These are phyloP conservation scores for Temnothorax curvispinosus DNA, from an alignment of 1,140 invertebrate species.

Conservation along the genomic window DNA sequence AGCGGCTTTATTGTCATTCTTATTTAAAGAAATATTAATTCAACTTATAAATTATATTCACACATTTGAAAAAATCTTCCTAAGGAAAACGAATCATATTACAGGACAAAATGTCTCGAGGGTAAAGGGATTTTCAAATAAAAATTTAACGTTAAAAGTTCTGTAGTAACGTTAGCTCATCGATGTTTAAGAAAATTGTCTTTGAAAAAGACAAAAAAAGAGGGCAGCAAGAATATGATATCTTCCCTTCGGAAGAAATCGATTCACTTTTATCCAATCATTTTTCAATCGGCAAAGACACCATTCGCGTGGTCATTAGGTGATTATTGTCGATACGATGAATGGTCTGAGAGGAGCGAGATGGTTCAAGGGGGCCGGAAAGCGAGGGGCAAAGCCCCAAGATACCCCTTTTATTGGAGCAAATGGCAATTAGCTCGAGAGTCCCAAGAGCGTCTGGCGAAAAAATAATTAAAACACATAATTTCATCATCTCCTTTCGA, in stretches of 20 bases:
- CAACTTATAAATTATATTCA: background rate
- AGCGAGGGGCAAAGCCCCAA: constrained; percentile 17
- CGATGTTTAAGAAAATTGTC: background rate
- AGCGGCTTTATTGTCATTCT: background rate
- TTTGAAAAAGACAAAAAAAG: background rate
- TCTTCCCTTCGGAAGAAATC: background rate
- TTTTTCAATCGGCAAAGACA: constrained; percentile 22
- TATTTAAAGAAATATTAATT: background rate
- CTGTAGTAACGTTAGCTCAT: background rate
- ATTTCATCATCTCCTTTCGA: constrained; percentile 60
- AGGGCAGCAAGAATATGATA: background rate
- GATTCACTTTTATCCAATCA: background rate
- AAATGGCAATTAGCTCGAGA: constrained; percentile 75
- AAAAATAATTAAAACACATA: constrained; percentile 73
- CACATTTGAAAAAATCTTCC: background rate
- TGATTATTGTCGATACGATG: constrained; percentile 38
- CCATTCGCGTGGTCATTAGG: constrained; percentile 34
- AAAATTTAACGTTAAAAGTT: constrained; percentile 7
- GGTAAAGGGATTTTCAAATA: background rate
- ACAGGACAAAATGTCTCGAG: no score
- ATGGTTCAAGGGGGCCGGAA: background rate
- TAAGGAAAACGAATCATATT: background rate
- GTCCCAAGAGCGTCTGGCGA: constrained; percentile 60
- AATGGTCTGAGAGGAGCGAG: background rate
- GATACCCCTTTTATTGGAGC: constrained; percentile 69